phyloP scores from a whole-genome alignment of 1,140 invertebrate species.

The Papilio glaucus region DNA sequence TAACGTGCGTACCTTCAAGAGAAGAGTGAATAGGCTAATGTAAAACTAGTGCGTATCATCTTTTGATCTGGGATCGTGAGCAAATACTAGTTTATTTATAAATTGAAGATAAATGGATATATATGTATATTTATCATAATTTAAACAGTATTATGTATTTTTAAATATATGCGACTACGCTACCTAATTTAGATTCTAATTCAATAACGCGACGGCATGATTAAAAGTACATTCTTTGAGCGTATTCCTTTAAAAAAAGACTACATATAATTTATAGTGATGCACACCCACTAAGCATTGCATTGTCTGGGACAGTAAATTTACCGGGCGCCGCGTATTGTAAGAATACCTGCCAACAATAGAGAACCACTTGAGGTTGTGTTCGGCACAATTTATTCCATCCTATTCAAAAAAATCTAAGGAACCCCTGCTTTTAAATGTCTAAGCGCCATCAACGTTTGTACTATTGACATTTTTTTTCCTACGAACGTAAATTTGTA shows the following conservation, averaged over 20 bases:
- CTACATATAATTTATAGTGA: constrained; percentile 41
- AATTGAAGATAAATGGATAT: too few species aligned
- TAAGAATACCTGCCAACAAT: constrained; percentile 42
- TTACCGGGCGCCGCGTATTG: constrained; percentile 46
- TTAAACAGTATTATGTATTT: background rate
- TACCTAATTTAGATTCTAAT: background rate
- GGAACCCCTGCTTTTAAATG: constrained; percentile 50
- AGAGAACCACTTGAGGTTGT: constrained; percentile 54
- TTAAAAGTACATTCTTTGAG: background rate
- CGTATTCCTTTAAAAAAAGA: background rate
- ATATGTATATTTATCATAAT: too few species aligned
- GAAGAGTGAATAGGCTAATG: too few species aligned
- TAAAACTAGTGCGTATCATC: too few species aligned
- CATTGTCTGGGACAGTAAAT: constrained; percentile 52
- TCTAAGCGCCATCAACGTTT: constrained; percentile 68
- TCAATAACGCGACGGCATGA: background rate
- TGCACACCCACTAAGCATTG: constrained; percentile 50
- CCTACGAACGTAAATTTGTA: constrained; percentile 64
- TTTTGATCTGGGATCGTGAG: too few species aligned
- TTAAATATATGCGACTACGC: background rate
- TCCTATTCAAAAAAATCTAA: constrained; percentile 45
- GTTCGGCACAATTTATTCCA: constrained; percentile 55
- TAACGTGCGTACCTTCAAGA: too few species aligned
- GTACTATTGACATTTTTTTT: constrained; percentile 63
- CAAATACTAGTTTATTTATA: too few species aligned